phyloP scores from a whole-genome alignment of 2,888 invertebrate species.

The Nomada hirtipes region DNA sequence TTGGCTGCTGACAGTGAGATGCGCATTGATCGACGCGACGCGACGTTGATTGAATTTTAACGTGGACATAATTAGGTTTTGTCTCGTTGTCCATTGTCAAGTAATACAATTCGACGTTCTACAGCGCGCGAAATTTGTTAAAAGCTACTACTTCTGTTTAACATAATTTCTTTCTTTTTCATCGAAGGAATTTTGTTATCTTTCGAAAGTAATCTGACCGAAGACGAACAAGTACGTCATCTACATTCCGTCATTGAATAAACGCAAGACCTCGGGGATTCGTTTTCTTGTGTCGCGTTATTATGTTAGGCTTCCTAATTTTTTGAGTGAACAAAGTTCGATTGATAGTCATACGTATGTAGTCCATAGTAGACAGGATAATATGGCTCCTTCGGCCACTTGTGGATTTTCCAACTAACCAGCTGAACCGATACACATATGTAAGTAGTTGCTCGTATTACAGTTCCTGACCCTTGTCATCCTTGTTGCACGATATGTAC shows the following conservation, averaged over 20 bases:
- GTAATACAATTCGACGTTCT: not conserved
- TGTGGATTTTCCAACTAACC: conserved; percentile 71
- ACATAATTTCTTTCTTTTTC: not conserved
- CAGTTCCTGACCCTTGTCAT: conserved; percentile 22
- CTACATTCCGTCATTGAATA: not conserved
- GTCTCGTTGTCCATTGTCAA: not conserved
- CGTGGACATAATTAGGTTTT: not conserved
- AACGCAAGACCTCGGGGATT: not conserved
- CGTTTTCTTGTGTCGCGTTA: not conserved
- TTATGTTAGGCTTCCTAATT: not conserved
- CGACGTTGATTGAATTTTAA: conserved; percentile 8
- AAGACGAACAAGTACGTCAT: not conserved
- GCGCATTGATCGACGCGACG: not conserved
- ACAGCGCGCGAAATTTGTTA: not conserved
- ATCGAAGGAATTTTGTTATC: not conserved
- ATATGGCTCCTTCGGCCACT: conserved; percentile 67
- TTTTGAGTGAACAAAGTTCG: not conserved
- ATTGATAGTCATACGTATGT: not conserved
- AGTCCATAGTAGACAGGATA: not conserved
- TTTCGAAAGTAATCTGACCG: not conserved
- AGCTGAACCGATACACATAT: conserved; percentile 37
- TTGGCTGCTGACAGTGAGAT: conserved; percentile 52
- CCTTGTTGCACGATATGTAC: conserved; percentile 12
- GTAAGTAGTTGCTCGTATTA: not conserved
- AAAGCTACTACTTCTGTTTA: not conserved